Evolutionary conservation across 2,797 vertebrate genomes (phyloP), one percentile per base, ranked within the genome.

Genomic region (Oceanodroma leucorhoa): DNA sequence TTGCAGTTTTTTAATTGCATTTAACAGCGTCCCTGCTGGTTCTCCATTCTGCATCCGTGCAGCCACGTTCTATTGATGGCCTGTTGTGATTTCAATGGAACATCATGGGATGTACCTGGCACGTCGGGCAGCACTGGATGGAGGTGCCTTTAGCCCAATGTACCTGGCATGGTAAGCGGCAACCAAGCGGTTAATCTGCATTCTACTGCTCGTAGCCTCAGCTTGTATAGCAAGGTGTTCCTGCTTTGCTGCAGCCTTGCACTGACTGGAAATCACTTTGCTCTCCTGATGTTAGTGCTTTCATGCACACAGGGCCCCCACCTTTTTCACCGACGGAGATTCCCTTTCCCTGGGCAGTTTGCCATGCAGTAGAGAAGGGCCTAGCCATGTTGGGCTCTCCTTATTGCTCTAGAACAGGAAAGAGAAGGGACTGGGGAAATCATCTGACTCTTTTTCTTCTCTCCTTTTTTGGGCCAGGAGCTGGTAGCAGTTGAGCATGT

Each of bases 1-100:
- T 97, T 96, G 97, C 97, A 96, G 96, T 97, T 96, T 97, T 95
- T 96, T 95, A 96, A 97, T 97, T 97, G 96, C 97, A 95, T 97
- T 97, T 97, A 96, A 97, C 97, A 97, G 97, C 94, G 97, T 94
- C 95, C 95, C 97, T 95, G 91, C 96, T 96, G 97, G 95, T 96
- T 95, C 96, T 97, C 91, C 97, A 96, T 96, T 97, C 97, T 95
- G 96, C 96, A 95, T 96, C 96, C 10, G 95, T 97, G 94, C 96
- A 97, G 96, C 96, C 96, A 93, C 95, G 95, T 97, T 97, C 96
- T 97, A 96, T 97, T 97, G 96, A 97, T 96, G 97, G 97, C 97
- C 96, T 96, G 97, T 97, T 97, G 96, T 96, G 97, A 96, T 96
- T 97, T 97, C 97, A 97, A 97, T 97, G 97, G 97, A 97, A 97